A percentile compares a stretch with the other conserved stretches of the same genome.
Evolutionary conservation across 2,113 vertebrate genomes (phyloP).

Genomic region (Petromus typicus): DNA sequence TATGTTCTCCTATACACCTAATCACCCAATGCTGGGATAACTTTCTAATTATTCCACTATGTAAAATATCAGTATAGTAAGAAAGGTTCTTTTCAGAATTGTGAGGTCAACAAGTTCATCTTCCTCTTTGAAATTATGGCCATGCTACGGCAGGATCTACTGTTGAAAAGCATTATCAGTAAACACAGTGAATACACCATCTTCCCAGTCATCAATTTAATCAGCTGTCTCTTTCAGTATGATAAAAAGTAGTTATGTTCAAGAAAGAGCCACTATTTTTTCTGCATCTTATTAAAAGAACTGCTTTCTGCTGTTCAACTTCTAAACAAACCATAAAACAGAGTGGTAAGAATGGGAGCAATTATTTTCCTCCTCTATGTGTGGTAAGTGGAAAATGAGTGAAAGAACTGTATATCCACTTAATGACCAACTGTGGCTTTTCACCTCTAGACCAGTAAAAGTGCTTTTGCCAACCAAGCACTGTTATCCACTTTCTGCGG

Average conservation of each 20-base stretch:
- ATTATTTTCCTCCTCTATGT: not conserved
- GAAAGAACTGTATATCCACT: not conserved
- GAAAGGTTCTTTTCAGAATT: not conserved
- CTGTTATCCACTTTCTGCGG: not conserved
- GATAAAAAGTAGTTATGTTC: not conserved
- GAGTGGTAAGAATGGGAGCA: not conserved
- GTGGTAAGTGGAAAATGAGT: not conserved
- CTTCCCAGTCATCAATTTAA: constrained; percentile 14
- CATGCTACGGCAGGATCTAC: not conserved
- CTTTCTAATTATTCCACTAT: not conserved
- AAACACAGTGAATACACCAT: not conserved
- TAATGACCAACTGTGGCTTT: not conserved
- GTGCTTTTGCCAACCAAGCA: not conserved
- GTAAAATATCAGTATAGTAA: not conserved
- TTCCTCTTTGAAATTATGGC: not conserved
- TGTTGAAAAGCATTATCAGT: not conserved
- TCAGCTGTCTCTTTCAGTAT: not conserved
- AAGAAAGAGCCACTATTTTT: not conserved
- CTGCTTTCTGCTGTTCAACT: not conserved
- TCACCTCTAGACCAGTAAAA: not conserved
- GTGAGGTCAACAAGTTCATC: not conserved
- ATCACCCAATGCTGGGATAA: not conserved
- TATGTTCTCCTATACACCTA: not conserved
- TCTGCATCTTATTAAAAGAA: not conserved
- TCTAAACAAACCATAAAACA: not conserved